Conservation (phyloP, 1,140 invertebrate species). For the Caenorhabditis brenneri region DNA sequence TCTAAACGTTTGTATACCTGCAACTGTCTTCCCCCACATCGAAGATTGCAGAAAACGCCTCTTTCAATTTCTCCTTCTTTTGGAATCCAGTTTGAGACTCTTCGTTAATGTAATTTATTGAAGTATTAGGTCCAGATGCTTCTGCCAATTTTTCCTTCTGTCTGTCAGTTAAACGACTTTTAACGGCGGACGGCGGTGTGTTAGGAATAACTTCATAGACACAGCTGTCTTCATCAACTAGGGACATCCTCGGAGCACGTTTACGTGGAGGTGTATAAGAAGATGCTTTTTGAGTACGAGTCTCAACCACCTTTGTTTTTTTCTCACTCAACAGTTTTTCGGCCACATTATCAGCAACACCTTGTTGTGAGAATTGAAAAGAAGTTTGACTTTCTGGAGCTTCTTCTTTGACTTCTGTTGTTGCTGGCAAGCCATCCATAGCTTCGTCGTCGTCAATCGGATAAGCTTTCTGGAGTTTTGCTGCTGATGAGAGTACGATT, state of each 20-base stretch:
- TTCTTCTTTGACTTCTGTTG: background rate
- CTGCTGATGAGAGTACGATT: background rate
- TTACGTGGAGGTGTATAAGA: background rate
- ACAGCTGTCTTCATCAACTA: conserved; percentile 14
- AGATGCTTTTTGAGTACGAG: background rate
- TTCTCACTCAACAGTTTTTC: background rate
- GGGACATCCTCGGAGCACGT: background rate
- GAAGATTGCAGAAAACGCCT: background rate
- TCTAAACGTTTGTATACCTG: too few relatives aligned
- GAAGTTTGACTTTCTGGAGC: background rate
- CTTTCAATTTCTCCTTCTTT: background rate
- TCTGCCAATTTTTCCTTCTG: background rate
- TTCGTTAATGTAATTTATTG: background rate
- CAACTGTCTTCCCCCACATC: background rate
- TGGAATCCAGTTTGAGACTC: background rate
- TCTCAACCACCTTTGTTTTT: background rate
- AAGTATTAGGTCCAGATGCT: background rate
- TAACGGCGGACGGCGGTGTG: background rate
- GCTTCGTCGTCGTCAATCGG: background rate
- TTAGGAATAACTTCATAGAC: background rate
- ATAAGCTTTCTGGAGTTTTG: background rate
- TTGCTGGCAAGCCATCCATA: background rate
- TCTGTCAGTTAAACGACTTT: background rate
- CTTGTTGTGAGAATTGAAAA: conserved; percentile 8
- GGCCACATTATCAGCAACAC: background rate